phyloP scores from a whole-genome alignment of 2,797 vertebrate species.

The Danio albolineatus region DNA sequence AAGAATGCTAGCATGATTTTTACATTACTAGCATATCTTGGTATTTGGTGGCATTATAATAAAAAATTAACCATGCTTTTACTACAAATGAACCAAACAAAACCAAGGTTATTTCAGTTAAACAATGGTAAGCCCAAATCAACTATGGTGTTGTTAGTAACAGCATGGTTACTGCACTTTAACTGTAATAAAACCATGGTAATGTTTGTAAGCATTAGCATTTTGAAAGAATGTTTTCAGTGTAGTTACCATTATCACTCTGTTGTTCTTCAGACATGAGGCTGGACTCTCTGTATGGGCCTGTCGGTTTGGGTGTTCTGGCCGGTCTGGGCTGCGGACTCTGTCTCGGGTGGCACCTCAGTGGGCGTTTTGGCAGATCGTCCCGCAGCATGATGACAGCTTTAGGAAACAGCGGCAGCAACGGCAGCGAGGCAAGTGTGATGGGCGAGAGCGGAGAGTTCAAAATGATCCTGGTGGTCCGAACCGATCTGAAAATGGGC shows the following conservation, averaged over 20 bases:
- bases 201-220: too few relatives aligned
- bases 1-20: too few relatives aligned
- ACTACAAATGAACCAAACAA: too few relatives aligned
- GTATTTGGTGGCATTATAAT: too few relatives aligned
- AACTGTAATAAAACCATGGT: too few relatives aligned
- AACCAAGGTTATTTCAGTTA: too few relatives aligned
- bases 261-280: constrained; percentile 27
- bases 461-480: constrained; percentile 94
- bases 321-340: constrained; percentile 87
- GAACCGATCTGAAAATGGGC: constrained; percentile 96
- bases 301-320: constrained; percentile 76
- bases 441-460: constrained; percentile 93
- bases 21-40: too few relatives aligned
- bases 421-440: constrained; percentile 69
- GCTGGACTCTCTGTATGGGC: constrained; percentile 83
- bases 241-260: not conserved
- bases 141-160: too few relatives aligned
- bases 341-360: constrained; percentile 88
- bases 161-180: too few relatives aligned
- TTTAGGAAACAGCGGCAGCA: constrained; percentile 46
- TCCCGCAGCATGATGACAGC: constrained; percentile 49
- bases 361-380: constrained; percentile 66
- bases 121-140: too few relatives aligned
- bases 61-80: too few relatives aligned
- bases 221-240: not conserved